Percentiles rank a stretch among this genome's conserved stretches.
phyloP scores from a whole-genome alignment of 2,113 vertebrate genomes.

The Microcebus murinus region DNA sequence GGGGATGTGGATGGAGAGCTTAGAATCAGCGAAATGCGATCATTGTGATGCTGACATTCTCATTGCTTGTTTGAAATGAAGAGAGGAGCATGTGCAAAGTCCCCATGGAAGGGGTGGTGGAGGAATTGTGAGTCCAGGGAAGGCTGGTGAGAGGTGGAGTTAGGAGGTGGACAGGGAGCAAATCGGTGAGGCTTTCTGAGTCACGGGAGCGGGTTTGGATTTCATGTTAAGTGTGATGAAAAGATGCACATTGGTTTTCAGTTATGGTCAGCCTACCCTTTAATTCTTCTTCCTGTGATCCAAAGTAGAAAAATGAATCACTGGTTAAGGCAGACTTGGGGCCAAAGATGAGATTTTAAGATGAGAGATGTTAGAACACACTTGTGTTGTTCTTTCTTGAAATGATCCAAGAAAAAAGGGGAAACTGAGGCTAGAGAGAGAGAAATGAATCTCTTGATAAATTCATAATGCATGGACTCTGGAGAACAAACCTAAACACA shows the following conservation, averaged over 20 bases:
- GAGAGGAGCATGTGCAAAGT: not conserved
- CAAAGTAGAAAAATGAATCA: not conserved
- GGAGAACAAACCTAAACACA: no score
- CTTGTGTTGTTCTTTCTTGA: not conserved
- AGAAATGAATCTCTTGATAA: no score
- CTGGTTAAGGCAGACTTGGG: not conserved
- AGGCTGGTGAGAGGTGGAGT: not conserved
- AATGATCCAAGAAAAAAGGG: no score
- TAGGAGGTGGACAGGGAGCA: not conserved
- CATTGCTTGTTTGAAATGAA: not conserved
- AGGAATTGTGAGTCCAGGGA: not conserved
- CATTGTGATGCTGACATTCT: not conserved
- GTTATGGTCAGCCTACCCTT: not conserved
- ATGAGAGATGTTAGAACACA: not conserved
- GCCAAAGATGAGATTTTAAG: not conserved
- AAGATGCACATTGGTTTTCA: not conserved
- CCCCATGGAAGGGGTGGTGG: not conserved
- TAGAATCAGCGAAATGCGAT: not conserved
- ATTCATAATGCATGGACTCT: no score
- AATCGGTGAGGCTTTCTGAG: not conserved
- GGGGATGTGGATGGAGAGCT: not conserved
- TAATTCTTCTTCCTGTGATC: not conserved
- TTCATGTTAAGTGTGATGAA: not conserved
- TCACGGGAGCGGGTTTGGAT: not conserved
- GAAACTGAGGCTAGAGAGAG: no score